Evolutionary conservation across 1,140 invertebrate species (phyloP).

Genomic region (Cotesia typhae): DNA sequence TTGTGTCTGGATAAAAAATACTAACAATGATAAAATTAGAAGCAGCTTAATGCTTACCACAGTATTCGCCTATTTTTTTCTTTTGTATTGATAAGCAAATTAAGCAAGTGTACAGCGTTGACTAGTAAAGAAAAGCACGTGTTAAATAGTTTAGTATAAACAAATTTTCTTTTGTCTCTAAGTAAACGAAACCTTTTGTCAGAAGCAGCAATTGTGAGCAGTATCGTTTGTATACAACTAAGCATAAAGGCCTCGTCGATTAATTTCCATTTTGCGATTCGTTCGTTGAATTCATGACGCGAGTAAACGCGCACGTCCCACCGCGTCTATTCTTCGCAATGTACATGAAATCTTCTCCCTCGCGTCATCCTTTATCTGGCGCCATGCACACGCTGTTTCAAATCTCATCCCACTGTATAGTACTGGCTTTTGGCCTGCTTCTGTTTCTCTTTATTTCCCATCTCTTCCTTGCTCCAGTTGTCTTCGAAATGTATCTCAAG

Average conservation of each 20-base stretch:
- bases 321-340: slow-evolving; percentile 31
- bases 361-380: slow-evolving; percentile 33
- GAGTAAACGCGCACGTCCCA: slow-evolving; percentile 26
- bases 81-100: no score
- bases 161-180: background rate
- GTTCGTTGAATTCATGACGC: slow-evolving; percentile 26
- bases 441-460: background rate
- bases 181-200: slow-evolving; percentile 7
- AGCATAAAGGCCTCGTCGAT: slow-evolving; percentile 26
- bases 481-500: no score
- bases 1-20: no score
- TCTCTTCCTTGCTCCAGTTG: background rate
- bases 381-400: slow-evolving; percentile 28
- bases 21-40: no score
- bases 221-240: slow-evolving; percentile 6
- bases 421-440: slow-evolving; percentile 29
- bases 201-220: slow-evolving; percentile 3
- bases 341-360: slow-evolving; percentile 33
- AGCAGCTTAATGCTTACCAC: no score
- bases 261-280: slow-evolving; percentile 30
- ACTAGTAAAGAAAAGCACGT: background rate
- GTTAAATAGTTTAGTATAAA: background rate
- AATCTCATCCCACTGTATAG: slow-evolving; percentile 13
- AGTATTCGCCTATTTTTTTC: no score
- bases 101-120: no score